phyloP scores from a whole-genome alignment of 2,113 vertebrate genomes.

The Turdus rufiventris region DNA sequence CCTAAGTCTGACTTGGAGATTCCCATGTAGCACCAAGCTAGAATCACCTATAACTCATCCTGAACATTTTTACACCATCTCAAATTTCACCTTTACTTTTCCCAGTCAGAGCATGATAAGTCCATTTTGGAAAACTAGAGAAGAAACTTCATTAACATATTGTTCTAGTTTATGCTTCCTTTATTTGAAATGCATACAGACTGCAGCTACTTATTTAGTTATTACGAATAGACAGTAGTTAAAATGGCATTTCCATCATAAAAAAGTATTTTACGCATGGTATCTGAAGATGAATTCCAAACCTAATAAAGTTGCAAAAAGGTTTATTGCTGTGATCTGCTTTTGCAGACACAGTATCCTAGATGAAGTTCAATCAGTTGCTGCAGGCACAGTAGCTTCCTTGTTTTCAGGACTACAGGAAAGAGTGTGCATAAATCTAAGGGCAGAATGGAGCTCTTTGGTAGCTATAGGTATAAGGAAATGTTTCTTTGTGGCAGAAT shows the following conservation, averaged over 20 bases:
- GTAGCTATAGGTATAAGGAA: not conserved
- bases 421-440: not conserved
- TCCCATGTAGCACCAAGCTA: not conserved
- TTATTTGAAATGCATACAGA: not conserved
- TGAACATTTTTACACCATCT: not conserved
- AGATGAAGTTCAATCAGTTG: not conserved
- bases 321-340: not conserved
- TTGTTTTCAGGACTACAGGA: not conserved
- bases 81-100: not conserved
- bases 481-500: not conserved
- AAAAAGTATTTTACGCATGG: not conserved
- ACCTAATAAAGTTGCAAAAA: not conserved
- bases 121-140: not conserved
- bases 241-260: not conserved
- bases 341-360: not conserved
- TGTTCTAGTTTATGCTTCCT: not conserved
- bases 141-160: not conserved
- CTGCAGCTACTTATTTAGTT: not conserved
- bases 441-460: not conserved
- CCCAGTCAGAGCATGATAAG: not conserved
- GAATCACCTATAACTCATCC: rapidly evolving
- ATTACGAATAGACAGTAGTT: not conserved
- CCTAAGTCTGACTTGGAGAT: not conserved
- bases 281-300: not conserved
- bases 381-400: not conserved